Evolutionary conservation across 2,888 invertebrate genomes (phyloP), one percentile per base, ranked within the genome.

Genomic region (Brachyptera risi): DNA sequence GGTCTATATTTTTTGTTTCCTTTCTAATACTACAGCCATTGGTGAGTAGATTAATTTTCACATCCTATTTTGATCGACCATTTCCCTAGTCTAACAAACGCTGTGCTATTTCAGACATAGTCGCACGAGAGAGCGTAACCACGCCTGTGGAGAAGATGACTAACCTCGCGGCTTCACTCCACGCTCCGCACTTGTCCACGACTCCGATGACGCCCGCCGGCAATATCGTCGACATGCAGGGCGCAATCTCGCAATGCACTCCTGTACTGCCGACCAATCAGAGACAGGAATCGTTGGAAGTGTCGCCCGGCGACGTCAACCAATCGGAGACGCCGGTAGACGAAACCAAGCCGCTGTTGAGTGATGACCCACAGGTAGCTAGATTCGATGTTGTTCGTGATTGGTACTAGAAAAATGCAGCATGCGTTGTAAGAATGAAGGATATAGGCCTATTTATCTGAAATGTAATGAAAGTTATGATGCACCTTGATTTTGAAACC

Each of bases 221-320:
- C 31, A 84, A 82, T 68, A 84, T 85, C 59, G 80, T 85, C 1
- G 85, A 86, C 70, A 84, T 85, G 83, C 85, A 86, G 23, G 54
- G 54, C 17, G 54, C 54, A 9, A 54, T 54, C 37, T 54, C 54
- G 21, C 54, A 54, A 21, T 35, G 38, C 37, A 54, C 54, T 11
- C 54, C 54, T 9, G 9, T 54, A 13, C 4, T 21, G 21, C 13
- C 26, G 3, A 9, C 11, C 21, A n/a, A 19, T 9, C 54, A 37
- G 17, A 51, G 50, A 51, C 19, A 21, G 3, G 11, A 2, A 2
- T 15, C 35, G 2, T 19, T 15, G 21, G 35, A 49, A 15, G 31
- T 38, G 11, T 26, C 31, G 23, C 58, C 42, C 21, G 51, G 51
- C 21, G 27, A 26, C 19, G 26, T 31, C n/a, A 40, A 17, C 26